Percentiles rank a stretch among this genome's conserved stretches.
Conservation (phyloP, 2,113 vertebrate genomes). For the Neodon shergylaensis region DNA sequence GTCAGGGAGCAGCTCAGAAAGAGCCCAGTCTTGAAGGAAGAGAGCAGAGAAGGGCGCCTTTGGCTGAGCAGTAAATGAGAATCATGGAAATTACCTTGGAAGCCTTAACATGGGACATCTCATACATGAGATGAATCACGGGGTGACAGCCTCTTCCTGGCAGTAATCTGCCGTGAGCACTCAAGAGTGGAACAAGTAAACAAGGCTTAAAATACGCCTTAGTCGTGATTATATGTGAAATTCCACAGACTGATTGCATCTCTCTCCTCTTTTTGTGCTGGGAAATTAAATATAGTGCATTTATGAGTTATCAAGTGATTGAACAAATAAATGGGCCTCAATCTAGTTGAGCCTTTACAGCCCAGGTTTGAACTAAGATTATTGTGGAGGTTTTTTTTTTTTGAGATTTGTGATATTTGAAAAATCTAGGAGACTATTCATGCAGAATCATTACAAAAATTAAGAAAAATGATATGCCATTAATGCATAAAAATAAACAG, state of each 20-base stretch:
- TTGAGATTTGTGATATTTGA: background rate
- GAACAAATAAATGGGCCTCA: background rate
- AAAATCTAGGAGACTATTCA: background rate
- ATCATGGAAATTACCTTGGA: background rate
- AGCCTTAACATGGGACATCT: background rate
- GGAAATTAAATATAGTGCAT: background rate
- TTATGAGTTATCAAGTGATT: conserved; percentile 15
- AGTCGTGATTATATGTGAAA: background rate
- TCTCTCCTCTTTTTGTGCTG: background rate
- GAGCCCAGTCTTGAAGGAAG: background rate
- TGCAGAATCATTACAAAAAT: background rate
- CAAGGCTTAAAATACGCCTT: background rate
- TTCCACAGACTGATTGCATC: background rate
- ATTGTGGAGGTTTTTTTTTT: background rate
- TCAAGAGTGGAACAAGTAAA: background rate
- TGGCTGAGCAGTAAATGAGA: background rate
- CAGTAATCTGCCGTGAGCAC: background rate
- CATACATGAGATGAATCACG: background rate
- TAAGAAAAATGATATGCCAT: background rate
- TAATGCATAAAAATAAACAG: background rate
- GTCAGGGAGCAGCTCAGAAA: background rate
- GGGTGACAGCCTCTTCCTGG: background rate
- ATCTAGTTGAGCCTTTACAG: background rate
- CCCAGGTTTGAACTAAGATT: background rate
- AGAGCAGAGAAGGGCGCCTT: background rate